Evolutionary conservation across 2,797 vertebrate species (phyloP).

Genomic region (Australoheros facetus): DNA sequence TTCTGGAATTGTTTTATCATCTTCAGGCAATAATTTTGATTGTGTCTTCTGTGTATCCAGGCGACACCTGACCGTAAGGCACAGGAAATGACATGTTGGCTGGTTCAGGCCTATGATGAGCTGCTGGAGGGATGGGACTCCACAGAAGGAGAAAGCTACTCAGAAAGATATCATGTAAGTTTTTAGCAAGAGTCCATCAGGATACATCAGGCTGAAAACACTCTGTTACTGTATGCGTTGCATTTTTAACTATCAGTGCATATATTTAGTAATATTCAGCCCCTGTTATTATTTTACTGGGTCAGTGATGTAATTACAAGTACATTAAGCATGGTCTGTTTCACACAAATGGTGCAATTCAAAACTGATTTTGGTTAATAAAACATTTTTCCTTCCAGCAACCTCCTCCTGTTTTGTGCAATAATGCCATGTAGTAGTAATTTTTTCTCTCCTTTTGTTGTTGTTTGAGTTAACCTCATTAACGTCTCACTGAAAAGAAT

Average conservation of each 20-base stretch:
- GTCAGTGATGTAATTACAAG: background rate
- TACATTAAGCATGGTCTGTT: background rate
- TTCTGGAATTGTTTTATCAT: background rate
- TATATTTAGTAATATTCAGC: background rate
- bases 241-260: background rate
- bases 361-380: background rate
- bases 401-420: background rate
- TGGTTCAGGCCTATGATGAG: conserved; percentile 85
- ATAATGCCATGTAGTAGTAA: background rate
- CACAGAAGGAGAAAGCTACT: conserved; percentile 84
- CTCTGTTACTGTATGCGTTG: too few species aligned
- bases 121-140: conserved; percentile 84
- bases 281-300: background rate
- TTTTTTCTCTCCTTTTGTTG: background rate
- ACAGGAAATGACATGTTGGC: conserved; percentile 86
- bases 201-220: background rate
- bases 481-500: background rate
- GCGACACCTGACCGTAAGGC: conserved; percentile 75
- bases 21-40: background rate
- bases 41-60: conserved; percentile 37
- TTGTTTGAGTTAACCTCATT: background rate
- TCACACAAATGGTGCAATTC: too few species aligned
- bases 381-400: background rate
- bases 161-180: conserved; percentile 87
- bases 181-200: background rate